These are phyloP conservation scores for Drosophila tanythrix DNA, from an alignment of 2,888 invertebrate species.

Conservation along the genomic window DNA sequence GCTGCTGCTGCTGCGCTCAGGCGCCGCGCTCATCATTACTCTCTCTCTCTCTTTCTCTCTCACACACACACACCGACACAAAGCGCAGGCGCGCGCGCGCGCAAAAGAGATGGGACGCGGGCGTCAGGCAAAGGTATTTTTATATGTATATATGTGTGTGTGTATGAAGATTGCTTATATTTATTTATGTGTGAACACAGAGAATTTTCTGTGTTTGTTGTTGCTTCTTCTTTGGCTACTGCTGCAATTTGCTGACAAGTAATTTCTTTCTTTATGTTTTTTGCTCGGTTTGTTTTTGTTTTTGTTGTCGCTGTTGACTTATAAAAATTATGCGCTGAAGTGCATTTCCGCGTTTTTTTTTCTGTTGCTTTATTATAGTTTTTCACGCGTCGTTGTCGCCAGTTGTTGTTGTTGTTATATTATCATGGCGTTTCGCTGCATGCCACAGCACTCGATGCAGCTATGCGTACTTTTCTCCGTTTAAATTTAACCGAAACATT, in stretches of 20 bases:
- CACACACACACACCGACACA: constrained; percentile 11
- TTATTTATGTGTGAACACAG: background rate
- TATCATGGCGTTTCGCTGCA: constrained; percentile 54
- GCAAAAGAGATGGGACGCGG: constrained; percentile 25
- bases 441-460: constrained; percentile 28
- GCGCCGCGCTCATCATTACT: constrained; percentile 52
- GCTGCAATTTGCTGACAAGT: constrained; percentile 64
- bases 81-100: constrained; percentile 16
- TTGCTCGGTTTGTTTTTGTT: constrained; percentile 39
- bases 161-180: background rate
- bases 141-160: constrained; percentile 15
- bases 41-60: constrained; percentile 1
- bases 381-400: constrained; percentile 60
- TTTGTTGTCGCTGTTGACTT: constrained; percentile 45
- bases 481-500: constrained; percentile 7
- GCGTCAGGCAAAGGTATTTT: constrained; percentile 44
- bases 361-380: constrained; percentile 37
- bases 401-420: constrained; percentile 36
- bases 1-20: constrained; percentile 50
- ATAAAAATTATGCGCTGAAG: constrained; percentile 77
- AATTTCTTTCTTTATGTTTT: constrained; percentile 42
- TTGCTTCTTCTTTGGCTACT: constrained; percentile 51
- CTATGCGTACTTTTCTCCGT: constrained; percentile 17
- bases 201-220: constrained; percentile 33
- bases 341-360: constrained; percentile 72